A percentile compares a stretch with the other conserved stretches of the same genome.
phyloP scores from a whole-genome alignment of 2,888 invertebrate species.

The Philonicus albiceps region DNA sequence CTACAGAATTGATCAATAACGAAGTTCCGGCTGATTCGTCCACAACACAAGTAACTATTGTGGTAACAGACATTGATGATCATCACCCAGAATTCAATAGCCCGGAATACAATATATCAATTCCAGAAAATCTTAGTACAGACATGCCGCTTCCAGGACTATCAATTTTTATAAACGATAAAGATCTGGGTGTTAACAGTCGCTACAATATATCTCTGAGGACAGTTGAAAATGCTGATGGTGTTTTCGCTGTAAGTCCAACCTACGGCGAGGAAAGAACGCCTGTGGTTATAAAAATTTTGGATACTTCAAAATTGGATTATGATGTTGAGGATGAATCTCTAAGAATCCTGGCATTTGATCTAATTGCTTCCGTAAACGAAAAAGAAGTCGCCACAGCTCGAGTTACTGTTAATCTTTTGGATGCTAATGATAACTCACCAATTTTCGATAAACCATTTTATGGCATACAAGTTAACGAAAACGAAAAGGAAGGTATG shows the following conservation, averaged over 20 bases:
- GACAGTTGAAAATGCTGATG: constrained; percentile 68
- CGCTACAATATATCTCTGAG: constrained; percentile 71
- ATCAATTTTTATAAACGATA: constrained; percentile 76
- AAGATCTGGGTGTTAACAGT: constrained; percentile 77
- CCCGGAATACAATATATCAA: constrained; percentile 71
- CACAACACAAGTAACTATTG: constrained; percentile 75
- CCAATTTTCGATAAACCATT: constrained; percentile 72
- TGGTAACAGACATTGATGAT: constrained; percentile 82
- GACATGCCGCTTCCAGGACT: constrained; percentile 76
- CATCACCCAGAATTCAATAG: constrained; percentile 77
- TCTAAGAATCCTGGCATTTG: constrained; percentile 71
- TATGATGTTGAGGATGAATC: constrained; percentile 73
- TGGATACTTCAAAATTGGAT: constrained; percentile 72
- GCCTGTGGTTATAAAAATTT: constrained; percentile 76
- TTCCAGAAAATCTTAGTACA: constrained; percentile 78
- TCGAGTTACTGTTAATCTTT: constrained; percentile 70
- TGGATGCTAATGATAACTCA: constrained; percentile 82
- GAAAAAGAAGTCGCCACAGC: constrained; percentile 68
- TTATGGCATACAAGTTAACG: constrained; percentile 73
- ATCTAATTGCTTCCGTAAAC: constrained; percentile 70
- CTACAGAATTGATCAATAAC: constrained; percentile 77
- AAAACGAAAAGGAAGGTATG: constrained; percentile 70
- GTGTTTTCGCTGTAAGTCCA: constrained; percentile 72
- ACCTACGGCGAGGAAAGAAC: constrained; percentile 75
- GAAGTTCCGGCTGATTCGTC: constrained; percentile 75